A percentile compares a stretch with the other conserved stretches of the same genome.
Conservation (phyloP, 2,797 vertebrate genomes). For the Presbytis comata region DNA sequence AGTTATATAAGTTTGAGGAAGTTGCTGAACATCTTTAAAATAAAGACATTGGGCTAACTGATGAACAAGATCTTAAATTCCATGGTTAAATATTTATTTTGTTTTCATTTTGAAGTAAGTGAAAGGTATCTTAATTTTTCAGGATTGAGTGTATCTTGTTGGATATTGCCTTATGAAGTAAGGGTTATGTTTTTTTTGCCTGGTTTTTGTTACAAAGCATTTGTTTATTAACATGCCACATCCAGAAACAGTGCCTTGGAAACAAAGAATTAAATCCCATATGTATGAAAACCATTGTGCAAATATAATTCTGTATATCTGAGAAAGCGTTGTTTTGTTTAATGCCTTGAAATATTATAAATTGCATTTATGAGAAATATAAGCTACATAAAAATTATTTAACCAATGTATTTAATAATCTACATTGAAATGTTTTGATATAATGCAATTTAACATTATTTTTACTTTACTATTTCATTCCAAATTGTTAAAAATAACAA, state of each 20-base stretch:
- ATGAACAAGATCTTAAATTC: not conserved
- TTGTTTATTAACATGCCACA: conserved; percentile 36
- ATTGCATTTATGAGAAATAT: conserved; percentile 62
- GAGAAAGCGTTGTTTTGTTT: conserved; percentile 76
- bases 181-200: not conserved
- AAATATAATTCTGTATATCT: conserved; percentile 77
- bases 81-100: not conserved
- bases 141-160: conserved; percentile 27
- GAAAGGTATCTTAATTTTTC: not conserved
- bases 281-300: conserved; percentile 75
- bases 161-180: not conserved
- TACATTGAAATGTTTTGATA: not conserved
- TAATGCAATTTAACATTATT: not conserved
- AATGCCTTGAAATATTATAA: conserved; percentile 73
- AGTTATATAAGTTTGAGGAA: not conserved
- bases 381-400: conserved; percentile 69
- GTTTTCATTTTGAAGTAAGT: conserved; percentile 5
- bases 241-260: conserved; percentile 78
- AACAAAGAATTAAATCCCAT: conserved; percentile 78
- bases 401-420: conserved; percentile 59
- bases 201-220: not conserved
- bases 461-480: not conserved
- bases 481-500: conserved; percentile 15
- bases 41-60: not conserved
- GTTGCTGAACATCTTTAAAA: not conserved